phyloP scores from a whole-genome alignment of 2,888 invertebrate species.

The Leucophenga maculata region DNA sequence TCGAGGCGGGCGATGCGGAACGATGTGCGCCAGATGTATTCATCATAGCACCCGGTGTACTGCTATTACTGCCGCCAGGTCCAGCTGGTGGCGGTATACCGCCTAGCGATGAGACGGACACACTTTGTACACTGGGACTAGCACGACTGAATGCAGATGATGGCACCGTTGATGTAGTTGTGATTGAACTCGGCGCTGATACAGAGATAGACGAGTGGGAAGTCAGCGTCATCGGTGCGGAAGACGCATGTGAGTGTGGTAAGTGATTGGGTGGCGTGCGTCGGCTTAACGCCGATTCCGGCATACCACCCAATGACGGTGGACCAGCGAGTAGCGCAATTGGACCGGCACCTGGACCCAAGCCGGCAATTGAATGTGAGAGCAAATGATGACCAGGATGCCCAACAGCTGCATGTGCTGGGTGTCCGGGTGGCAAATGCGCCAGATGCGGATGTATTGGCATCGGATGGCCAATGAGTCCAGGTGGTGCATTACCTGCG shows the following conservation, averaged over 20 bases:
- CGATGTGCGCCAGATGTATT: constrained; percentile 68
- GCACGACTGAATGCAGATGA: constrained; percentile 72
- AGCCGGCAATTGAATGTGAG: constrained; percentile 66
- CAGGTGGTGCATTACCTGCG: constrained; percentile 61
- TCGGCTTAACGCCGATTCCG: constrained; percentile 68
- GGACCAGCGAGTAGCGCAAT: constrained; percentile 67
- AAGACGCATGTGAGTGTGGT: constrained; percentile 66
- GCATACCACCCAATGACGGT: constrained; percentile 64
- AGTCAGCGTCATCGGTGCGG: constrained; percentile 51
- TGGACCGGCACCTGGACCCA: constrained; percentile 66
- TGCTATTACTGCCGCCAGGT: constrained; percentile 52
- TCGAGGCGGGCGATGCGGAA: constrained; percentile 70
- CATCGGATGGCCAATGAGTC: constrained; percentile 70
- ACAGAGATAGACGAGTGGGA: constrained; percentile 49
- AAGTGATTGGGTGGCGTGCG: constrained; percentile 69
- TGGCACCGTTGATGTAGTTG: constrained; percentile 67
- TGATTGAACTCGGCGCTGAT: constrained; percentile 43
- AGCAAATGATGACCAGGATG: constrained; percentile 72
- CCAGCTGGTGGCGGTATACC: constrained; percentile 35
- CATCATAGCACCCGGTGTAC: constrained; percentile 49
- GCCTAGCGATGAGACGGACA: constrained; percentile 48
- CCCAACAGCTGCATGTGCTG: constrained; percentile 64
- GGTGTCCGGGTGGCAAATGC: constrained; percentile 67
- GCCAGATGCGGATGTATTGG: constrained; percentile 70
- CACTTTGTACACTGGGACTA: constrained; percentile 72